Conservation (phyloP, 2,888 invertebrate genomes). For the Harmothoe impar region DNA sequence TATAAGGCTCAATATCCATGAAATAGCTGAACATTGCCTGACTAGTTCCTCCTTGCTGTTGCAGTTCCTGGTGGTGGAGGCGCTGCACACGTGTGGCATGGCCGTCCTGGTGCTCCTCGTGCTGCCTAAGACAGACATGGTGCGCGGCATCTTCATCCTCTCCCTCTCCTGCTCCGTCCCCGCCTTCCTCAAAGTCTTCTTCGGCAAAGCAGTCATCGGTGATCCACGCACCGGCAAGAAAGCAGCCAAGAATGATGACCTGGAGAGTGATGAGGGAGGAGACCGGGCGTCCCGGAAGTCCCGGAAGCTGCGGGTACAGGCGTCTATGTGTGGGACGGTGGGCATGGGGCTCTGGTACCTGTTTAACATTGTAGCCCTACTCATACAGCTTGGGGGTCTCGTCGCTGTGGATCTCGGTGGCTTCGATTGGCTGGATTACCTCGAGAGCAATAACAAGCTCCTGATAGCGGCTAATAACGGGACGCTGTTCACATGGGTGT, state of each 20-base stretch:
- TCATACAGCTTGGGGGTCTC: neutral
- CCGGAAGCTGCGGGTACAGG: neutral
- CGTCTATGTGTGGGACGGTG: neutral
- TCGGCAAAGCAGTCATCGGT: conserved; percentile 56
- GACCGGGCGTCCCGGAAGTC: neutral
- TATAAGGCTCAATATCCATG: too few species aligned
- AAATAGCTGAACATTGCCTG: too few species aligned
- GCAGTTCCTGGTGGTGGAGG: conserved; percentile 77
- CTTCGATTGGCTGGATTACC: conserved; percentile 1
- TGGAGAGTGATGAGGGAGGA: neutral
- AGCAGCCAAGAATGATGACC: neutral
- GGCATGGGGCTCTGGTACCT: conserved; percentile 48
- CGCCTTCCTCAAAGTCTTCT: conserved; percentile 65
- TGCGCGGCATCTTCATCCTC: conserved; percentile 78
- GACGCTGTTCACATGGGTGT: neutral
- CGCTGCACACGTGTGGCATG: conserved; percentile 88
- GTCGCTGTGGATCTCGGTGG: conserved; percentile 16
- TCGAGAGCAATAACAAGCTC: neutral
- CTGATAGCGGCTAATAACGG: neutral
- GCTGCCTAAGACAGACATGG: conserved; percentile 78
- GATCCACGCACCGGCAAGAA: conserved; percentile 49
- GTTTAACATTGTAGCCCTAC: neutral
- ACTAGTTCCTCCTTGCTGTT: conserved; percentile 59
- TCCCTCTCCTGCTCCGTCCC: conserved; percentile 80
- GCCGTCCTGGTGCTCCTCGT: conserved; percentile 86